Evolutionary conservation across 2,113 vertebrate genomes (phyloP).

Genomic region (Clarias macrocephalus): DNA sequence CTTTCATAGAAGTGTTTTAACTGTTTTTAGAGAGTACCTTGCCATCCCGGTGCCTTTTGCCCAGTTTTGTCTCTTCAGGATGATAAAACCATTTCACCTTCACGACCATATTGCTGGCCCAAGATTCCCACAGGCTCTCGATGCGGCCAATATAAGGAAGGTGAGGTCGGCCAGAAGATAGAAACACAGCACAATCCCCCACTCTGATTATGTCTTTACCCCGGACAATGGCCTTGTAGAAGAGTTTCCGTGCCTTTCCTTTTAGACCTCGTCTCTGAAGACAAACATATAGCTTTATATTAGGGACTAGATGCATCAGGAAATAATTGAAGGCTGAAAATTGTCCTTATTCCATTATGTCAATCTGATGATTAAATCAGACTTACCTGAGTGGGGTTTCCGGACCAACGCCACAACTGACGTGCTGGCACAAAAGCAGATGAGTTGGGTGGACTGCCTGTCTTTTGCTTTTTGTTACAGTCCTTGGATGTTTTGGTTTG

Average conservation of each 20-base stretch:
- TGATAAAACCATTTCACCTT: conserved; percentile 99
- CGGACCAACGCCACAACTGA: conserved; percentile 97
- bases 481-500: conserved; percentile 74
- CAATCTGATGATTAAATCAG: not conserved
- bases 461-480: conserved; percentile 87
- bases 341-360: not conserved
- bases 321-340: not conserved
- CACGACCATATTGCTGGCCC: conserved; percentile 98
- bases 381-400: conserved; percentile 93
- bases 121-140: conserved; percentile 98
- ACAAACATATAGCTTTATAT: conserved; percentile 26
- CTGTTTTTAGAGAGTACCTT: conserved; percentile 76
- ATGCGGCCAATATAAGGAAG: conserved; percentile 96
- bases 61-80: conserved; percentile 94
- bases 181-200: conserved; percentile 95
- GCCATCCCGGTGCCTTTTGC: conserved; percentile 91
- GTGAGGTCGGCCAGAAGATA: conserved; percentile 92
- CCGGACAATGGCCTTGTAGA: conserved; percentile 96
- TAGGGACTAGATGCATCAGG: conserved; percentile 14
- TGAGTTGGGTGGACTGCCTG: conserved; percentile 86
- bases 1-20: not conserved
- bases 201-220: conserved; percentile 91
- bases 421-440: conserved; percentile 85
- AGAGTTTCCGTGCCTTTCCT: conserved; percentile 94
- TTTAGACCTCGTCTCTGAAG: conserved; percentile 92